phyloP scores from a whole-genome alignment of 1,140 invertebrate genomes.

The Archivesica marissinica region DNA sequence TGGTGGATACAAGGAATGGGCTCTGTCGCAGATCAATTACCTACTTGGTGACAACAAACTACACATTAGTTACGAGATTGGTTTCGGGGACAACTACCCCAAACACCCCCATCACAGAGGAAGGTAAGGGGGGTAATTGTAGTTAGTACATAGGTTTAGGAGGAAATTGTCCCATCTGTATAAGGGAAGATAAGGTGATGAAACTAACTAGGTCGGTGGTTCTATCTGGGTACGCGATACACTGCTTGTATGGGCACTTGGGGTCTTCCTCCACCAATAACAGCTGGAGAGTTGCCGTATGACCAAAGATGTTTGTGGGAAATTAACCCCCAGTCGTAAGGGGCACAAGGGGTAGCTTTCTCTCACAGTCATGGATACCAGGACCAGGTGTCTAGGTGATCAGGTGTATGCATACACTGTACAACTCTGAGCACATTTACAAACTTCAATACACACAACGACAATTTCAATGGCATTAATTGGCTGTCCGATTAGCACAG shows the following conservation, averaged over 20 bases:
- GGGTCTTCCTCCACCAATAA: background rate
- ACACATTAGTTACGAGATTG: constrained; percentile 87
- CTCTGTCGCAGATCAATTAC: constrained; percentile 87
- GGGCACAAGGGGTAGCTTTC: background rate
- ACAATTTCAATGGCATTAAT: too few relatives aligned
- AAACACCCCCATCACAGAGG: constrained; percentile 67
- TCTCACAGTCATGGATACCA: too few relatives aligned
- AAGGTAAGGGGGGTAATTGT: constrained; percentile 52
- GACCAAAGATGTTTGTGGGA: too few relatives aligned
- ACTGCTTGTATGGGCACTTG: background rate
- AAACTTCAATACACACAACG: too few relatives aligned
- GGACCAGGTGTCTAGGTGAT: too few relatives aligned
- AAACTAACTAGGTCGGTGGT: background rate
- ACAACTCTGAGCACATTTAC: too few relatives aligned
- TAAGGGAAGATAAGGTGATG: background rate
- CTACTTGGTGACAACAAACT: constrained; percentile 86
- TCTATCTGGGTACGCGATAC: background rate
- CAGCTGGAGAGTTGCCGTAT: background rate
- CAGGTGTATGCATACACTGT: too few relatives aligned
- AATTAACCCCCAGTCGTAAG: too few relatives aligned
- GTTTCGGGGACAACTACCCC: constrained; percentile 86
- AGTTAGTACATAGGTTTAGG: background rate
- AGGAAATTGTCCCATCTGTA: background rate
- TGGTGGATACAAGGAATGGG: constrained; percentile 81
- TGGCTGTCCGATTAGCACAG: too few relatives aligned